These are phyloP conservation scores for Daktulosphaira vitifoliae DNA, from an alignment of 1,140 invertebrate genomes.

Conservation along the genomic window DNA sequence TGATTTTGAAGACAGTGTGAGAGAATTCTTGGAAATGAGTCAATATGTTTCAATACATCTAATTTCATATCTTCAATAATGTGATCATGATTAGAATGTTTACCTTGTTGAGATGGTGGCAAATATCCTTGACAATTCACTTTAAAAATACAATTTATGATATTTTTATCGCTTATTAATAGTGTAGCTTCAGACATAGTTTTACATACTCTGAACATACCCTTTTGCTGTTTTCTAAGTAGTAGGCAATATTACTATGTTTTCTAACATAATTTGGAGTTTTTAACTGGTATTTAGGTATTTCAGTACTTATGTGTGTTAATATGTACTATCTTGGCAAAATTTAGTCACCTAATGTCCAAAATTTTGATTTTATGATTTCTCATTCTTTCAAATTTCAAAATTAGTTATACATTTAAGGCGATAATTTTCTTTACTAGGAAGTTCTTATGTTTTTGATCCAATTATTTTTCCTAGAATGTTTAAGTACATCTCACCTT, in stretches of 20 bases:
- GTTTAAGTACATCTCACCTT: not conserved
- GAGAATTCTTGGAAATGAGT: slow-evolving; percentile 34
- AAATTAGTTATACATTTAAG: not conserved
- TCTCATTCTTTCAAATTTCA: not conserved
- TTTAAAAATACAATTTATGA: not conserved
- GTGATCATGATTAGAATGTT: slow-evolving; percentile 30
- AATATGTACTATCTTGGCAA: slow-evolving; percentile 2
- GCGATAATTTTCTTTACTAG: slow-evolving; percentile 13
- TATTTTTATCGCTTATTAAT: slow-evolving; percentile 14
- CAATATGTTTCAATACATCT: slow-evolving; percentile 34
- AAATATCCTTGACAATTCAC: not conserved
- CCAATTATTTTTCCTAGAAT: not conserved
- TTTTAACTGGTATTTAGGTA: not conserved
- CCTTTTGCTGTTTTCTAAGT: not conserved
- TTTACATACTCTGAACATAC: slow-evolving; percentile 18
- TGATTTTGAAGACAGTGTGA: slow-evolving; percentile 25
- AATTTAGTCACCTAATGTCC: not conserved
- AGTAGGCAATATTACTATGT: slow-evolving; percentile 4
- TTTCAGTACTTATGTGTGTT: not conserved
- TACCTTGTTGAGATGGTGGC: slow-evolving; percentile 1
- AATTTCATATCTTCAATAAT: slow-evolving; percentile 25
- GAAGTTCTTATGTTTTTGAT: not conserved
- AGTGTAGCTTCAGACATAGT: slow-evolving; percentile 15
- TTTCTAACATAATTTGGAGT: not conserved
- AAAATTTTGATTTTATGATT: not conserved